Evolutionary conservation across 1,140 invertebrate genomes (phyloP).

Genomic region (Solen grandis): DNA sequence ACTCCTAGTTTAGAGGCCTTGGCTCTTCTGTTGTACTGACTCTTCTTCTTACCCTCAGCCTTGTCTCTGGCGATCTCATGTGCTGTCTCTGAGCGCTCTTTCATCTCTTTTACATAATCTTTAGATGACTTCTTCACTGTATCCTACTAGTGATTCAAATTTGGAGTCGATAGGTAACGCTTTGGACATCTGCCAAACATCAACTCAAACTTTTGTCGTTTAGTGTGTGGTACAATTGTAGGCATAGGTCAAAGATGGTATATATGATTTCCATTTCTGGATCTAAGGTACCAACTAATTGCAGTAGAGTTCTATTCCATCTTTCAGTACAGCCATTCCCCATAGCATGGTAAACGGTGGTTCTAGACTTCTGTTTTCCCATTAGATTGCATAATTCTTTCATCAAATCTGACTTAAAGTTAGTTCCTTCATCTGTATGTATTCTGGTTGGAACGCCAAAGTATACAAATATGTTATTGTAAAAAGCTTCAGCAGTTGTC

Average conservation of each 20-base stretch:
- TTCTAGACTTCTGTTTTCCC: conserved; percentile 1
- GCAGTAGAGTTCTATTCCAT: background rate
- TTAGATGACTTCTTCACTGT: background rate
- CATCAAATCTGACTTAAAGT: no score
- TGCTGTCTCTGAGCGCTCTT: background rate
- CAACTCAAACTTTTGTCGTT: conserved; percentile 16
- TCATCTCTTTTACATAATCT: background rate
- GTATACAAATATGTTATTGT: conserved; percentile 19
- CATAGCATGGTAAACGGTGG: no score
- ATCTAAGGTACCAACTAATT: background rate
- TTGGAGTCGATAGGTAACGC: conserved; percentile 22
- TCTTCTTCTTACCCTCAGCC: background rate
- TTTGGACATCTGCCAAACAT: conserved; percentile 44
- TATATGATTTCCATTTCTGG: conserved; percentile 10
- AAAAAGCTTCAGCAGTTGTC: conserved; percentile 33
- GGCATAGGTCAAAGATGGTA: conserved; percentile 2
- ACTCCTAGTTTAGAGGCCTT: conserved; percentile 2
- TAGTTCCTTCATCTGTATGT: conserved; percentile 50
- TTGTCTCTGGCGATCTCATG: background rate
- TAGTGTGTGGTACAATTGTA: conserved; percentile 48
- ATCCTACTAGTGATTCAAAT: background rate
- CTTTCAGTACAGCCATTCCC: background rate
- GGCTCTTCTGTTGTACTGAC: background rate
- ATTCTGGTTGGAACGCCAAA: conserved; percentile 10
- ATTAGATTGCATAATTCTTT: background rate